These are phyloP conservation scores for Apistogramma diplotaenia DNA, from an alignment of 2,113 vertebrate genomes.

Conservation along the genomic window DNA sequence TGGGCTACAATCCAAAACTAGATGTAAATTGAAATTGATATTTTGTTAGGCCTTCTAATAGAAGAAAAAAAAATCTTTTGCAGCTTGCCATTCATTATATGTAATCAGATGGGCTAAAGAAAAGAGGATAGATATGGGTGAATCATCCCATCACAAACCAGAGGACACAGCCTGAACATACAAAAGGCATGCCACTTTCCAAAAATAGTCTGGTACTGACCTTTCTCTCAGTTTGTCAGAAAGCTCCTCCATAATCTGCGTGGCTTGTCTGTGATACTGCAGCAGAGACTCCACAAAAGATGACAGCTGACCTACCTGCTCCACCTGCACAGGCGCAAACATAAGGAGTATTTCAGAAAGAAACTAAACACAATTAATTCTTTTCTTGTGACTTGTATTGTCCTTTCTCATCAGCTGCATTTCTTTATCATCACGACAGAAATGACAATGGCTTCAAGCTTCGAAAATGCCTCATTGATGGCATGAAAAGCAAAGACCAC, in stretches of 20 bases:
- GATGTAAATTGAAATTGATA: not conserved
- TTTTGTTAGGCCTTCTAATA: not conserved
- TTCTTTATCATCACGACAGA: not conserved
- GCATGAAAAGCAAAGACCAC: constrained; percentile 1
- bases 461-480: not conserved
- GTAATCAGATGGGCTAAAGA: not conserved
- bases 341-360: not conserved
- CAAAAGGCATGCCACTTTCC: not conserved
- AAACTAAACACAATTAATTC: not conserved
- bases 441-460: not conserved
- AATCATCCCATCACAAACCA: constrained; percentile 10
- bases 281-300: constrained; percentile 92
- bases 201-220: constrained; percentile 70
- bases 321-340: constrained; percentile 77
- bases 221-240: constrained; percentile 82
- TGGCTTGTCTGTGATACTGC: constrained; percentile 89
- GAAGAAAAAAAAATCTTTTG: not conserved
- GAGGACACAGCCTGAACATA: constrained; percentile 15
- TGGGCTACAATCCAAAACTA: not conserved
- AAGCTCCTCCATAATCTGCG: constrained; percentile 88
- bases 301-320: constrained; percentile 94
- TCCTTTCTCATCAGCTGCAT: fast-evolving
- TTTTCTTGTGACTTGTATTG: not conserved
- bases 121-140: not conserved
- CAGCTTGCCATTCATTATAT: not conserved